These are phyloP conservation scores for Eurois occulta DNA, from an alignment of 2,888 invertebrate species.

Conservation along the genomic window DNA sequence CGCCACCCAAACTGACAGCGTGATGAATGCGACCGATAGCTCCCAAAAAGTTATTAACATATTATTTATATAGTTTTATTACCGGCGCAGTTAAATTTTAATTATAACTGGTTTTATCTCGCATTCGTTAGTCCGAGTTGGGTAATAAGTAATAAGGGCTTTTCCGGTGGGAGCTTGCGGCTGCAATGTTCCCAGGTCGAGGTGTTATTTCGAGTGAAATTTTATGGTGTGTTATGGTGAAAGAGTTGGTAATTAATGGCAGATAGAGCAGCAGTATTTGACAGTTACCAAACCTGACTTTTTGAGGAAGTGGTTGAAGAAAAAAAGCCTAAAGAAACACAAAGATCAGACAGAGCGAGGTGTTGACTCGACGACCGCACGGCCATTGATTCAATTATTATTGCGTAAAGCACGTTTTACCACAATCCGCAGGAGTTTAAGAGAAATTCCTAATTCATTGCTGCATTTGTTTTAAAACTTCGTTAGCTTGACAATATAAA, in stretches of 20 bases:
- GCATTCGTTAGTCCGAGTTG: constrained; percentile 60
- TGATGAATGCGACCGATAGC: constrained; percentile 66
- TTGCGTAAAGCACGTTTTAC: neutral
- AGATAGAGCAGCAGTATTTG: neutral
- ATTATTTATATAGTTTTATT: constrained; percentile 70
- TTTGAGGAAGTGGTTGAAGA: neutral
- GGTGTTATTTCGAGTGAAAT: constrained; percentile 43
- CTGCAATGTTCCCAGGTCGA: constrained; percentile 34
- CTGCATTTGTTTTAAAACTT: neutral
- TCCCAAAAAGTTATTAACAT: constrained; percentile 67
- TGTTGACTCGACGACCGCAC: no score
- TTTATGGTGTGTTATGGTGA: constrained; percentile 36
- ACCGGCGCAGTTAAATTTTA: constrained; percentile 67
- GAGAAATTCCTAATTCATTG: neutral
- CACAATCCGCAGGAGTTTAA: neutral
- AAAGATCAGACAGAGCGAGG: neutral
- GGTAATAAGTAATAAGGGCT: constrained; percentile 63
- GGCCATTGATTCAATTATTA: neutral
- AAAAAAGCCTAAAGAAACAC: neutral
- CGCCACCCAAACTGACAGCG: constrained; percentile 50
- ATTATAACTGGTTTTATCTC: constrained; percentile 68
- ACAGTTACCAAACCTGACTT: neutral
- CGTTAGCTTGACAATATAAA: neutral
- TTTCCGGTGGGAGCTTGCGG: constrained; percentile 63
- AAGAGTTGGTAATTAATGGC: constrained; percentile 10